Conservation (phyloP, 92 coral and sea anemone genomes). For the Umimayanthus chanpuru region DNA sequence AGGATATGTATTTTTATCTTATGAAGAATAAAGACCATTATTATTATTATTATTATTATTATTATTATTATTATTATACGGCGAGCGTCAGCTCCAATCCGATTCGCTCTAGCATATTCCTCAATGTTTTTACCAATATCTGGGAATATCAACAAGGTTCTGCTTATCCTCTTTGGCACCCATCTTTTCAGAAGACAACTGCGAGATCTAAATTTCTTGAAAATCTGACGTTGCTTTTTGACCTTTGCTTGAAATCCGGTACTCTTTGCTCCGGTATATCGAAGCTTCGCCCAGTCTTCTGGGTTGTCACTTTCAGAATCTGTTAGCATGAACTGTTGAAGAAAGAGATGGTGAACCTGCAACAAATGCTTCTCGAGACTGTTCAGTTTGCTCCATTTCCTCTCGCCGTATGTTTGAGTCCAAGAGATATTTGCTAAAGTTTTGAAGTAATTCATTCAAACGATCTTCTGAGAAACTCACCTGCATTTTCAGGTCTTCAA, state of each 20-base stretch:
- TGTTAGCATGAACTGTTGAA: conserved; percentile 8
- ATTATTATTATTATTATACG: too few species aligned
- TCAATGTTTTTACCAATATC: conserved; percentile 52
- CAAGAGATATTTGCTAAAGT: too few species aligned
- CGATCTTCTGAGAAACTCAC: too few species aligned
- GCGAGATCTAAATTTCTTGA: conserved; percentile 2
- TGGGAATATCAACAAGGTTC: conserved; percentile 32
- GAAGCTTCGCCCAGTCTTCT: conserved; percentile 34
- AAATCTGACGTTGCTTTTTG: neutral
- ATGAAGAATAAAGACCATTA: too few species aligned
- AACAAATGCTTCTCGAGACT: too few species aligned
- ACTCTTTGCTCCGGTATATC: neutral
- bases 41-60: too few species aligned
- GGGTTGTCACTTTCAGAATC: conserved; percentile 54
- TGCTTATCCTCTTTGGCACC: conserved; percentile 37
- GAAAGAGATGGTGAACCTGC: neutral
- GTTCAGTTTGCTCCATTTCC: too few species aligned
- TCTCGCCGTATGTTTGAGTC: too few species aligned
- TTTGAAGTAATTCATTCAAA: too few species aligned
- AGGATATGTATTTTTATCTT: too few species aligned
- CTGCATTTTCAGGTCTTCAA: too few species aligned
- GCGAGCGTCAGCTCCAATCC: conserved; percentile 57
- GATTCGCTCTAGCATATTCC: conserved; percentile 33
- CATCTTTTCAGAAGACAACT: conserved; percentile 28
- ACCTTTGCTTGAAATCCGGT: neutral